Conservation (phyloP, 1,140 invertebrate species). For the Zaprionus inermis region DNA sequence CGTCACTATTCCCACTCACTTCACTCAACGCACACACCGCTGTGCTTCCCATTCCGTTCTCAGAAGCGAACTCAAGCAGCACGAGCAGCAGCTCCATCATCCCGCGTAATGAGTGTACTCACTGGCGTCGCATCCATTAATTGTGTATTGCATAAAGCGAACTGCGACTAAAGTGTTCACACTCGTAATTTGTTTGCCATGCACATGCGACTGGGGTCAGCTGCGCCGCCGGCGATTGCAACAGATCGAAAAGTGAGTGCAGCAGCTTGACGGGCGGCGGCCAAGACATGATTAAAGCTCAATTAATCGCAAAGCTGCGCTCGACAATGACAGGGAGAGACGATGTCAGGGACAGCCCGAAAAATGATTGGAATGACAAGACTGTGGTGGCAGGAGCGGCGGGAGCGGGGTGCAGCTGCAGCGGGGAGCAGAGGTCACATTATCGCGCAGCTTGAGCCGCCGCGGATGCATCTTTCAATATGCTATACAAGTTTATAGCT, state of each 20-base stretch:
- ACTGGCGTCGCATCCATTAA: neutral
- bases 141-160: neutral
- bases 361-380: constrained; percentile 6
- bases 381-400: neutral
- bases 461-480: neutral
- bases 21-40: neutral
- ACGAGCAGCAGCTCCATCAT: too few relatives aligned
- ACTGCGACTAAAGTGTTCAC: neutral
- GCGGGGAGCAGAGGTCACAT: constrained; percentile 10
- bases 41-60: neutral
- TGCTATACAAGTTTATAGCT: constrained; percentile 10
- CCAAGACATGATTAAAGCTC: constrained; percentile 76
- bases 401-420: too few relatives aligned
- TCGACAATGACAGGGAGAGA: constrained; percentile 59
- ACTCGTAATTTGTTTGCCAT: constrained; percentile 20
- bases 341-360: constrained; percentile 56
- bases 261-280: constrained; percentile 29
- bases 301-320: constrained; percentile 62
- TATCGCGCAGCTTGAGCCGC: constrained; percentile 27
- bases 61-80: too few relatives aligned
- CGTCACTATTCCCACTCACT: too few relatives aligned
- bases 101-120: neutral
- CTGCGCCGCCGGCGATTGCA: constrained; percentile 30
- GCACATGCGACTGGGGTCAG: neutral
- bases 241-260: constrained; percentile 48